Evolutionary conservation across 1,140 invertebrate genomes (phyloP).

Genomic region (Sesamia nonagrioides): DNA sequence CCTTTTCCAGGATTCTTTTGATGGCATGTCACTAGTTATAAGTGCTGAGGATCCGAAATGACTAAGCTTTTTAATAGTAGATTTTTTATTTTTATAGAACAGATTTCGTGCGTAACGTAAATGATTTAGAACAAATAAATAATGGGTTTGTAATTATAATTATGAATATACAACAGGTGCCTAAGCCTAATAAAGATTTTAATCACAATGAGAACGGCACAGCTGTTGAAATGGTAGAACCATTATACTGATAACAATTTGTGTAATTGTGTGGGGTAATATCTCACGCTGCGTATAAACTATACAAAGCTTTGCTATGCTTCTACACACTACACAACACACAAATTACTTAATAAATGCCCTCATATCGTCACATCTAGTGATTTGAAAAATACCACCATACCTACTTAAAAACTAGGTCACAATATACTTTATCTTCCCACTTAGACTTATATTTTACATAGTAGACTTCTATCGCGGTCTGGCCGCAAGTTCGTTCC

Average conservation of each 20-base stretch:
- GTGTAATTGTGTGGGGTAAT: background rate
- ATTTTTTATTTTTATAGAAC: slow-evolving; percentile 37
- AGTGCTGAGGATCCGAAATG: background rate
- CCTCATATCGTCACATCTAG: too few relatives aligned
- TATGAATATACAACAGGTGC: too few relatives aligned
- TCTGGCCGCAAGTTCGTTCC: slow-evolving; percentile 73
- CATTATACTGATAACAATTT: slow-evolving; percentile 36
- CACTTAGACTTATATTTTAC: background rate
- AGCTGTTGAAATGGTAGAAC: slow-evolving; percentile 37
- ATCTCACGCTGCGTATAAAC: background rate
- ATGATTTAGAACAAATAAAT: slow-evolving; percentile 22
- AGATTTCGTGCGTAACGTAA: slow-evolving; percentile 29
- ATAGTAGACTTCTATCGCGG: background rate
- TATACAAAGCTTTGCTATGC: background rate
- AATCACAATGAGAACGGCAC: slow-evolving; percentile 49
- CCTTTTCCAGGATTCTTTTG: slow-evolving; percentile 56
- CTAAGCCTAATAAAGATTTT: slow-evolving; percentile 44
- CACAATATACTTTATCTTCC: too few relatives aligned
- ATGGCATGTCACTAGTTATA: background rate
- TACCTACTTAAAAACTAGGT: too few relatives aligned
- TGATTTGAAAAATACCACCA: too few relatives aligned
- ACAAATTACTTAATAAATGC: slow-evolving; percentile 3
- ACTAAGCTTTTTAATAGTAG: too few relatives aligned
- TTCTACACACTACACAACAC: background rate
- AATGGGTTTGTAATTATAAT: slow-evolving; percentile 9